A percentile compares a stretch with the other conserved stretches of the same genome.
These are phyloP conservation scores for Hypanus sabinus DNA, from an alignment of 2,113 vertebrate species.

Conservation along the genomic window DNA sequence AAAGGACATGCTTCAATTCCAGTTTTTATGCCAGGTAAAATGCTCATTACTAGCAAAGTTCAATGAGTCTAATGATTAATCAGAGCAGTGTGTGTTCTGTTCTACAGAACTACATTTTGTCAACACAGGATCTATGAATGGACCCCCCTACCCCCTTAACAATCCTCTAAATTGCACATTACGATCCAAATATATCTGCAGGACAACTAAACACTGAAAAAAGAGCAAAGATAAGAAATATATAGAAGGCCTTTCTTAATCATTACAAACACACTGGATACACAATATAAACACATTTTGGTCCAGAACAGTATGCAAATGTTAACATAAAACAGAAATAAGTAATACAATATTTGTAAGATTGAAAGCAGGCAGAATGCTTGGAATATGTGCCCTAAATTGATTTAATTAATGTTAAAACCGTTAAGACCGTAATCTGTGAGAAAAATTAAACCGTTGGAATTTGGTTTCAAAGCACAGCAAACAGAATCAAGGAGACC, in stretches of 20 bases:
- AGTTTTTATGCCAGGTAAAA: conserved; percentile 57
- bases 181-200: conserved; percentile 50
- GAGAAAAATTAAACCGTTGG: conserved; percentile 30
- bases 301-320: conserved; percentile 44
- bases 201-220: conserved; percentile 49
- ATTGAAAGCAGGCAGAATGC: conserved; percentile 14
- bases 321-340: conserved; percentile 38
- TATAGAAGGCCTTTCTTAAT: conserved; percentile 40
- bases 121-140: conserved; percentile 7
- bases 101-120: conserved; percentile 43
- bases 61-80: conserved; percentile 49
- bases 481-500: conserved; percentile 31
- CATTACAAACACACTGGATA: conserved; percentile 46
- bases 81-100: conserved; percentile 50
- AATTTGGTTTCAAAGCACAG: conserved; percentile 34
- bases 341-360: conserved; percentile 40
- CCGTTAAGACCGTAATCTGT: conserved; percentile 16
- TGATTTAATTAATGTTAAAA: conserved; percentile 26
- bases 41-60: conserved; percentile 56
- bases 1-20: conserved; percentile 65
- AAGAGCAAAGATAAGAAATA: conserved; percentile 49
- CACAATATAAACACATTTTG: conserved; percentile 48
- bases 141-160: conserved; percentile 42
- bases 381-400: conserved; percentile 17
- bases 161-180: conserved; percentile 48